Conservation (phyloP, 53 echinoderm and acorn worm genomes). For the Luidia sarsii region DNA sequence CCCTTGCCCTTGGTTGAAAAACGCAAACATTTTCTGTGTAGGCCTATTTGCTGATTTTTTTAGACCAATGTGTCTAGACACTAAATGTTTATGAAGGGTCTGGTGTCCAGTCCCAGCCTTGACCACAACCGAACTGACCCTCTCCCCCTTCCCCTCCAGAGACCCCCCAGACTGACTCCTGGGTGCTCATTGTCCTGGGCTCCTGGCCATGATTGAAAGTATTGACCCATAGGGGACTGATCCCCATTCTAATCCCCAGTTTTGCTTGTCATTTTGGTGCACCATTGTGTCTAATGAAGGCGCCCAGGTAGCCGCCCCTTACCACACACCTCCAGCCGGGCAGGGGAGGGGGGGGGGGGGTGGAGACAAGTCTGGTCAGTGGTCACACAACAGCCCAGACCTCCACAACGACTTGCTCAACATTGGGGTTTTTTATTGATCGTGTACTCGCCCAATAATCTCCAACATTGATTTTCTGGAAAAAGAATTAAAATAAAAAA, state of each 20-base stretch:
- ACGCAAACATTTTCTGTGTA: no score
- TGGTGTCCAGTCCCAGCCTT: constrained; percentile 10
- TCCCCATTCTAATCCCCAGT: constrained; percentile 26
- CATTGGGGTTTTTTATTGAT: background rate
- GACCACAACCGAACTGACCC: no score
- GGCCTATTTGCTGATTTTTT: no score
- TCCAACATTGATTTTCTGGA: background rate
- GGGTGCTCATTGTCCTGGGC: background rate
- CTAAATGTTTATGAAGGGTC: background rate
- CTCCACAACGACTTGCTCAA: background rate
- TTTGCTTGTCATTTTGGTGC: no score
- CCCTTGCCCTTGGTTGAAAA: no score
- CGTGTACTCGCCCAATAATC: constrained; percentile 4
- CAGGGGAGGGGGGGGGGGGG: no score
- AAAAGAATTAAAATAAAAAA: background rate
- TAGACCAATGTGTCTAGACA: no score
- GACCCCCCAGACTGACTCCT: background rate
- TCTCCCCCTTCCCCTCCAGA: no score
- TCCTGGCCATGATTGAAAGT: constrained; percentile 30
- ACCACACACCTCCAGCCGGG: background rate
- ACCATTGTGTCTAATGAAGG: no score
- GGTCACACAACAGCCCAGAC: constrained; percentile 6
- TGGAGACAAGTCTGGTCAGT: no score
- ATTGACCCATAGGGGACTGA: constrained; percentile 21
- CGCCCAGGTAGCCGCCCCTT: no score